A percentile compares a stretch with the other conserved stretches of the same genome.
These are phyloP conservation scores for Austrolebias charrua DNA, from an alignment of 2,797 vertebrate genomes.

Conservation along the genomic window DNA sequence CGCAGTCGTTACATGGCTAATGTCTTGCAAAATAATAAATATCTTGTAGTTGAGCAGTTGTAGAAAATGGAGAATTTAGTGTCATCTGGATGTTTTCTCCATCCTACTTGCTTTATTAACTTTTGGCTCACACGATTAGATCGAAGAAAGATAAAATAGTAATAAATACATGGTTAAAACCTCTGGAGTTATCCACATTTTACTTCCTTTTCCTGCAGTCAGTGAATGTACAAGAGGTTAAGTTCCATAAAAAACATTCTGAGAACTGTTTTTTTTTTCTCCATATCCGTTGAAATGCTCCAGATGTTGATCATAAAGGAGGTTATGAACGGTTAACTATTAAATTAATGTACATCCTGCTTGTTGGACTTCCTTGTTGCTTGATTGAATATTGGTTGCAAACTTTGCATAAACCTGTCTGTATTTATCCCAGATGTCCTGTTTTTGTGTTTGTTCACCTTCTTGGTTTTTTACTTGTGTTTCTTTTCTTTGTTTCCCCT, in stretches of 20 bases:
- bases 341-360: constrained; percentile 22
- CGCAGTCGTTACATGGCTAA: no score
- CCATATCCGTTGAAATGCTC: constrained; percentile 24
- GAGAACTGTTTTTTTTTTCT: constrained; percentile 1
- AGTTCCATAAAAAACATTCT: not conserved
- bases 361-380: constrained; percentile 21
- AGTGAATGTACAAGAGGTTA: not conserved
- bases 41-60: no score
- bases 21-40: no score
- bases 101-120: not conserved
- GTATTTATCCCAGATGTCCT: constrained; percentile 8
- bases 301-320: constrained; percentile 44
- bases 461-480: not conserved
- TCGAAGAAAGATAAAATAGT: not conserved
- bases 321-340: constrained; percentile 8
- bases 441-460: not conserved
- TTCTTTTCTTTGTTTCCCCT: not conserved
- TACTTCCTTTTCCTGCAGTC: constrained; percentile 6
- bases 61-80: no score
- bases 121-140: not conserved
- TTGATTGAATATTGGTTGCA: constrained; percentile 11
- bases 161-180: not conserved
- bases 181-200: not conserved
- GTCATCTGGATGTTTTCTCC: no score
- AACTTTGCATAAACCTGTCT: constrained; percentile 14